Base-by-base conservation (phyloP, 2,888 invertebrate species). In the Empis stercorea region DNA sequence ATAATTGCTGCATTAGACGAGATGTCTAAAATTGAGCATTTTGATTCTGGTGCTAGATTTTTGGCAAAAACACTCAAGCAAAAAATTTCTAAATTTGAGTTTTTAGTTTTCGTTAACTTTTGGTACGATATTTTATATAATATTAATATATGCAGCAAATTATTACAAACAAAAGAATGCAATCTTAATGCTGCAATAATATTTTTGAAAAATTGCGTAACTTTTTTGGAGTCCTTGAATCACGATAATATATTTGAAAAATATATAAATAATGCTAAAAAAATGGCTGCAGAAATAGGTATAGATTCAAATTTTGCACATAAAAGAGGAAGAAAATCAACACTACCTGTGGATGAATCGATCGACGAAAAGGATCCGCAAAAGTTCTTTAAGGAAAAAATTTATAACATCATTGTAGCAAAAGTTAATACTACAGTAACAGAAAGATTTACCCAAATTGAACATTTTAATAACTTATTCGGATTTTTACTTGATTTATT, bases 331-430 rank as follows among this genome's bases (percentile, higher is more conserved):
- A 38, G 17, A 38, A 38, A 38, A 16, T 38, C 38, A 38, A 20
- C 38, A 38, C 38, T 38, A 38, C 17, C 38, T 38, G 38, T 38
- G 38, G 38, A 38, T 38, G 38, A 38, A 38, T 38, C 38, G 38
- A 38, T 38, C 38, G 17, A 38, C 11, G 38, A 38, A 38, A 38
- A 38, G 17, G 17, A 38, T 38, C 38, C 38, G 38, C 38, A 38
- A 38, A 38, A 38, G 13, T 38, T 38, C 38, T 38, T 38, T 16
- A 17, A 38, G 13, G 38, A 38, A 38, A 20, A 38, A 38, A 38
- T 38, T 38, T 38, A 38, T 38, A 38, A 38, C 38, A 38, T 38
- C 17, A 38, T 38, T 38, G 38, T 20, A 38, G 38, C 38, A 38
- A 38, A 38, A 38, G 38, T 38, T 38, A 38, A 38, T 38, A 17